These are phyloP conservation scores for Drosophila triauraria DNA, from an alignment of 1,140 invertebrate genomes.

Conservation along the genomic window DNA sequence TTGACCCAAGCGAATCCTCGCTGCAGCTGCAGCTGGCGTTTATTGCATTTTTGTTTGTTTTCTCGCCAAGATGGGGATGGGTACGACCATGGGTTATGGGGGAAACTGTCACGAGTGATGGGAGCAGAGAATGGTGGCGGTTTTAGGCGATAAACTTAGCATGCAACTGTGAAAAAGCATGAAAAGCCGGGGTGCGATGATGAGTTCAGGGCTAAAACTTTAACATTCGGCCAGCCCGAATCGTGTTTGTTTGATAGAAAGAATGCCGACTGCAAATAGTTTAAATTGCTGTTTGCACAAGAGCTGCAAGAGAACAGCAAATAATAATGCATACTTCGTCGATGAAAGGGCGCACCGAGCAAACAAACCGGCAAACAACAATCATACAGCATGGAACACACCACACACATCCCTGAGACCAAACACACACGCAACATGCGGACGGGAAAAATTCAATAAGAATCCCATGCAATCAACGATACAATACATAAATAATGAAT, in stretches of 20 bases:
- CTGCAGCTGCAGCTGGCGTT: constrained; percentile 60
- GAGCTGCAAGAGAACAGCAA: constrained; percentile 37
- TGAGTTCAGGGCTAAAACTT: constrained; percentile 32
- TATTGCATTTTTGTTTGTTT: constrained; percentile 76
- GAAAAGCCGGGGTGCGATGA: constrained; percentile 12
- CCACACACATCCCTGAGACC: constrained; percentile 4
- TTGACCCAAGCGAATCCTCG: constrained; percentile 50
- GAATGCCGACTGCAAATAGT: constrained; percentile 60
- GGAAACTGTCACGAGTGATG: constrained; percentile 10
- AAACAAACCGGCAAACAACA: constrained; percentile 30
- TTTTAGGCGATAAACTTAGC: constrained; percentile 54
- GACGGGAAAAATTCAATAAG: constrained; percentile 69
- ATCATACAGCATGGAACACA: constrained; percentile 48
- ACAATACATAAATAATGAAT: constrained; percentile 81
- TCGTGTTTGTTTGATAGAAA: constrained; percentile 52
- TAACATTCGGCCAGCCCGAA: constrained; percentile 27
- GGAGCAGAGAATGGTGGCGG: constrained; percentile 1
- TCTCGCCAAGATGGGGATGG: constrained; percentile 43
- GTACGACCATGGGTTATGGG: not conserved
- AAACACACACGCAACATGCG: constrained; percentile 20
- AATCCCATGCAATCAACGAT: constrained; percentile 64
- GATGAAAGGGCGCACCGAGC: constrained; percentile 42
- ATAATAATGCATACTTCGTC: constrained; percentile 47
- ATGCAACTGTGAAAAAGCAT: constrained; percentile 63
- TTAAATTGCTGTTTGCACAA: constrained; percentile 66